Percentiles rank a stretch among this genome's conserved stretches.
Conservation (phyloP, 30 jellyfish, hydroid and myxozoan species). For the Hydractinia echinata region DNA sequence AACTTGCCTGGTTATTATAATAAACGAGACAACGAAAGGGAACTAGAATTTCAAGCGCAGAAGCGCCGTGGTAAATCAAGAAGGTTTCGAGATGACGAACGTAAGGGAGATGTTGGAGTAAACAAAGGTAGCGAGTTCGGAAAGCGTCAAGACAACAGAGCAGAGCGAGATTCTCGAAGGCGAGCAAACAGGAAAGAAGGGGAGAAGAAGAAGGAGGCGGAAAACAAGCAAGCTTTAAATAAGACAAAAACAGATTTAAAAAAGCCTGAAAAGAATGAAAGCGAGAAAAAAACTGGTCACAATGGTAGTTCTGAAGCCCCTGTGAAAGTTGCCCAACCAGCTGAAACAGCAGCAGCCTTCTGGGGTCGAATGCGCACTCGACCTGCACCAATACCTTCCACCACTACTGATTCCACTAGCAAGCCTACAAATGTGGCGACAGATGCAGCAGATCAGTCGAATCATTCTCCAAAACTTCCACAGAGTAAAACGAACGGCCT, state of each 20-base stretch:
- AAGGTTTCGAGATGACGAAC: slow-evolving; percentile 25
- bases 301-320: slow-evolving; percentile 25
- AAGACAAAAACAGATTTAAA: slow-evolving; percentile 33
- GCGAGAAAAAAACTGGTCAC: slow-evolving; percentile 14
- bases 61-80: slow-evolving; percentile 50
- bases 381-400: neutral
- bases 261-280: slow-evolving; percentile 5
- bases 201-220: slow-evolving; percentile 9
- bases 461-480: no score
- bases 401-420: neutral
- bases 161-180: slow-evolving; percentile 30
- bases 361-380: slow-evolving; percentile 62
- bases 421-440: no score
- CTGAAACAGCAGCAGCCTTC: slow-evolving; percentile 74
- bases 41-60: slow-evolving; percentile 56
- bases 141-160: slow-evolving; percentile 36
- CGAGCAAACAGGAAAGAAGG: slow-evolving; percentile 33
- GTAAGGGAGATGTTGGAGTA: slow-evolving; percentile 41
- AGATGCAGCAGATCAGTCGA: no score
- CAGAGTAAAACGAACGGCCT: no score
- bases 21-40: slow-evolving; percentile 33
- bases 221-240: slow-evolving; percentile 29
- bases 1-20: slow-evolving; percentile 66
- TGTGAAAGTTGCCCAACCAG: slow-evolving; percentile 57
- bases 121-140: slow-evolving; percentile 3